These are phyloP conservation scores for Pampusana beccarii DNA, from an alignment of 2,113 vertebrate species.

Conservation along the genomic window DNA sequence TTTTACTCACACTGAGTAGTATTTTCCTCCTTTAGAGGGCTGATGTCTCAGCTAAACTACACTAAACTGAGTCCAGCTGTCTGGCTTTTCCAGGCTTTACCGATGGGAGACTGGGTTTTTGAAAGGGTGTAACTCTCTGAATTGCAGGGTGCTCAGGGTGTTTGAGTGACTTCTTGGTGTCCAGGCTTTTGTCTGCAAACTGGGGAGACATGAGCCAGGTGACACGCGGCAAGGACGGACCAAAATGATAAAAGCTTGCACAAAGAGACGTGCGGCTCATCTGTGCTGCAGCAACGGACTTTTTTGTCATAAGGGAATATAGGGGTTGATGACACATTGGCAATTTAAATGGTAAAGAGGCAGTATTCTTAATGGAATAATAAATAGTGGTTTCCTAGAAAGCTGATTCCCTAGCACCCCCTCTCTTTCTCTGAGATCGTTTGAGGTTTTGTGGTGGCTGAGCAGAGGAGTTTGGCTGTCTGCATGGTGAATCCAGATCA, in stretches of 20 bases:
- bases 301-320: not conserved
- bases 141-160: not conserved
- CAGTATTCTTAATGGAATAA: not conserved
- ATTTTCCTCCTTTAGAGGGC: not conserved
- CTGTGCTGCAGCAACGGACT: not conserved
- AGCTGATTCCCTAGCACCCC: not conserved
- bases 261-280: not conserved
- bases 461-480: not conserved
- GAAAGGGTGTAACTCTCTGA: not conserved
- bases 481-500: not conserved
- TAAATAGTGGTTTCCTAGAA: not conserved
- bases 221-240: not conserved
- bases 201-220: not conserved
- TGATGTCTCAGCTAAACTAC: not conserved
- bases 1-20: not conserved
- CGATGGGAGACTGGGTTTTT: not conserved
- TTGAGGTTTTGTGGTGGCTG: not conserved
- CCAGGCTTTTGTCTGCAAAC: not conserved
- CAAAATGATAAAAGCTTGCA: not conserved
- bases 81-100: not conserved
- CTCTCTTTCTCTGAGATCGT: not conserved
- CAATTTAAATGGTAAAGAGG: not conserved
- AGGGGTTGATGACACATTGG: not conserved
- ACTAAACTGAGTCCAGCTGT: not conserved
- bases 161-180: not conserved